phyloP scores from a whole-genome alignment of 2,888 invertebrate genomes.

The Microctonus aethiopoides region DNA sequence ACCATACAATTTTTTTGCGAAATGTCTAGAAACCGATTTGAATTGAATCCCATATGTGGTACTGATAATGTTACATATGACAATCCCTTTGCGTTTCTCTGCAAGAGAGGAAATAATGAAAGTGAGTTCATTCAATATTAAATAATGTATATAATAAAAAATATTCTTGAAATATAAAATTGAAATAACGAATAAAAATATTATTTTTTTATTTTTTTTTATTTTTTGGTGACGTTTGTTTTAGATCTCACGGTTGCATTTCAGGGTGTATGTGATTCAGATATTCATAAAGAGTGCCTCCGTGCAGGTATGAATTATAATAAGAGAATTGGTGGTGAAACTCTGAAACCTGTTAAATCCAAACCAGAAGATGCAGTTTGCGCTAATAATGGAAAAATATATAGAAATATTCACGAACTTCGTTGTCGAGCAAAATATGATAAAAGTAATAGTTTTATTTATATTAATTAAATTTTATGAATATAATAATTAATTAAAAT shows the following conservation, averaged over 20 bases:
- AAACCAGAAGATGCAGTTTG: conserved; percentile 47
- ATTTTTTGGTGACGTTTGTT: too few relatives aligned
- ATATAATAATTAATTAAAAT: too few relatives aligned
- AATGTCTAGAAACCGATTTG: conserved; percentile 48
- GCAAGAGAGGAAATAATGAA: conserved; percentile 43
- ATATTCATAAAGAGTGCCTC: conserved; percentile 27
- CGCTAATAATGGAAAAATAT: conserved; percentile 54
- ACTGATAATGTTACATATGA: conserved; percentile 50
- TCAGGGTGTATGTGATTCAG: conserved; percentile 32
- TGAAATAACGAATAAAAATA: neutral
- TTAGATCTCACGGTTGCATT: conserved; percentile 32
- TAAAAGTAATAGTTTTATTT: too few relatives aligned
- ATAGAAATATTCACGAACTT: conserved; percentile 50
- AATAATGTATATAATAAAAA: neutral
- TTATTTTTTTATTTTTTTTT: conserved; percentile 7
- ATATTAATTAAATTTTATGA: too few relatives aligned
- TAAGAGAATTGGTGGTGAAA: too few relatives aligned
- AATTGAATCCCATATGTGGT: conserved; percentile 56
- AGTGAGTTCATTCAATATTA: neutral
- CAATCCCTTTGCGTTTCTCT: conserved; percentile 56
- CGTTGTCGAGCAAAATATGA: conserved; percentile 50
- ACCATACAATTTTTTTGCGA: conserved; percentile 44
- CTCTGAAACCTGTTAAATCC: conserved; percentile 11
- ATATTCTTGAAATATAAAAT: neutral
- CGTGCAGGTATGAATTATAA: too few relatives aligned